A percentile compares a stretch with the other conserved stretches of the same genome.
phyloP scores from a whole-genome alignment of 2,888 invertebrate species.

The Azorinus chamasolen region DNA sequence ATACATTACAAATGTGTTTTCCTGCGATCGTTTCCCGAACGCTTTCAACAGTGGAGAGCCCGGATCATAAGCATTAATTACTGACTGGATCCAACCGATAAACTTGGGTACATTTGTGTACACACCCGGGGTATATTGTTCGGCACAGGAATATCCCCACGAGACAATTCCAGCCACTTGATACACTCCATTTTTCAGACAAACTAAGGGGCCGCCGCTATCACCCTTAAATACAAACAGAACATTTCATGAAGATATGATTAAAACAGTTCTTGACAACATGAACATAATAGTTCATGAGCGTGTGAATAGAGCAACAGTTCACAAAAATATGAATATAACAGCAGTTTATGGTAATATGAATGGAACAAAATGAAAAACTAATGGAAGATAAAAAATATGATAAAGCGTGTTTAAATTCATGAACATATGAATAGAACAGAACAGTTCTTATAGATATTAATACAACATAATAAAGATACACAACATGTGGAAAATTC shows the following conservation, averaged over 20 bases:
- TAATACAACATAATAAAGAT: too few species aligned
- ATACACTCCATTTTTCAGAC: constrained; percentile 71
- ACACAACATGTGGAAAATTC: too few species aligned
- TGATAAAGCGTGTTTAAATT: too few species aligned
- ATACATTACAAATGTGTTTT: too few species aligned
- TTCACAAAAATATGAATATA: neutral
- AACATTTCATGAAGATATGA: neutral
- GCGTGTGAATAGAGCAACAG: neutral
- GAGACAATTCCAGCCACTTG: constrained; percentile 80
- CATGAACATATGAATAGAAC: too few species aligned
- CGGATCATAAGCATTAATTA: constrained; percentile 59
- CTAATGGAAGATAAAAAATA: too few species aligned
- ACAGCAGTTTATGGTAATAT: too few species aligned
- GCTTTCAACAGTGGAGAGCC: constrained; percentile 14
- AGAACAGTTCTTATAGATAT: too few species aligned
- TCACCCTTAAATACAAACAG: constrained; percentile 75
- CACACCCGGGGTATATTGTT: constrained; percentile 78
- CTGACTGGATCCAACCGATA: constrained; percentile 77
- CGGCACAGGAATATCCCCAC: constrained; percentile 83
- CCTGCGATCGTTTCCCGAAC: too few species aligned
- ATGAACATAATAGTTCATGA: neutral
- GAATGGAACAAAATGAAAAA: too few species aligned
- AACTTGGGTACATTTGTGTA: constrained; percentile 77
- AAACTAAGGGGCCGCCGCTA: constrained; percentile 84
- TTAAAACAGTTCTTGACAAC: too few species aligned